Evolutionary conservation across 1,140 invertebrate species (phyloP).

Genomic region (Thrips palmi): DNA sequence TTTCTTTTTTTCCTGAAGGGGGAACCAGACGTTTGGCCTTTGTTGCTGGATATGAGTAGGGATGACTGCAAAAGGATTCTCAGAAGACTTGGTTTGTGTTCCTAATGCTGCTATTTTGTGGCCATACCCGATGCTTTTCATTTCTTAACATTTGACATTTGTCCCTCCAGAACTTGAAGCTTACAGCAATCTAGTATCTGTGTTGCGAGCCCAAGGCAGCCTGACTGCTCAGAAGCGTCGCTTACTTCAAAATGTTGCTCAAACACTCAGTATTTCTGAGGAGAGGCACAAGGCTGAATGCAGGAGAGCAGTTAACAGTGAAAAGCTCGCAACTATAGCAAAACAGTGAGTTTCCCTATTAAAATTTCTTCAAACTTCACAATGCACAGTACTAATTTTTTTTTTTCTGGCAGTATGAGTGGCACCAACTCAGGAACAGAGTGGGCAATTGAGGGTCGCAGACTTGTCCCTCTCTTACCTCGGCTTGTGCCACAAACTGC

Average conservation of each 20-base stretch:
- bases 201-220: conserved; percentile 1
- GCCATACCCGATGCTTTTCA: conserved; percentile 18
- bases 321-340: conserved; percentile 1
- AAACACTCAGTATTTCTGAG: neutral
- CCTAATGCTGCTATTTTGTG: conserved; percentile 1
- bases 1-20: too few relatives aligned
- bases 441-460: too few relatives aligned
- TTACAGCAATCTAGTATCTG: conserved; percentile 2
- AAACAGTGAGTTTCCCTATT: neutral
- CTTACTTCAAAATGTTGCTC: neutral
- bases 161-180: conserved; percentile 12
- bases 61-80: too few relatives aligned
- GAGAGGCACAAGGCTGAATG: conserved; percentile 4
- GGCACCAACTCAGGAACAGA: too few relatives aligned
- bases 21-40: too few relatives aligned
- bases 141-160: conserved; percentile 18
- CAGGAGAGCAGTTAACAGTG: conserved; percentile 1
- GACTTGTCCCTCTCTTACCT: too few relatives aligned
- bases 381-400: too few relatives aligned
- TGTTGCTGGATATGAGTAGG: too few relatives aligned
- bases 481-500: too few relatives aligned
- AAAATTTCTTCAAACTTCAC: too few relatives aligned
- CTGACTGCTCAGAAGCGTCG: neutral
- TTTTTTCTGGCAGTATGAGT: too few relatives aligned
- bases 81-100: too few relatives aligned